Evolutionary conservation across 2,888 invertebrate species (phyloP).

Genomic region (Orchesellides sinensis): DNA sequence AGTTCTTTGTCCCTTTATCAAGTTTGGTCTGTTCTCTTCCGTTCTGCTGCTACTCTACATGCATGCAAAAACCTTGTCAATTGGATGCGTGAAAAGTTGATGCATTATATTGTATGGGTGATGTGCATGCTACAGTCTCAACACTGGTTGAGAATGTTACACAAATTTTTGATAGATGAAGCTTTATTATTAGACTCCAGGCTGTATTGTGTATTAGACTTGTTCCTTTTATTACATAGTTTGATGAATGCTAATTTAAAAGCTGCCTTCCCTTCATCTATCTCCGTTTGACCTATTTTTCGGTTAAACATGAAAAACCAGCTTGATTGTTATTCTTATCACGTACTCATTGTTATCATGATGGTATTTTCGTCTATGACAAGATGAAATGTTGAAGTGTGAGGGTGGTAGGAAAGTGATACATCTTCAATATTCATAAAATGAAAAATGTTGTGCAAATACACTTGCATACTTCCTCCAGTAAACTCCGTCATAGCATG

Average conservation of each 20-base stretch:
- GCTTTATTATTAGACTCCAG: not conserved
- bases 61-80: constrained; percentile 12
- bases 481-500: too few species aligned
- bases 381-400: constrained; percentile 23
- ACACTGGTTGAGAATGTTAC: too few species aligned
- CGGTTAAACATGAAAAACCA: constrained; percentile 20
- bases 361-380: constrained; percentile 26
- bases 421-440: too few species aligned
- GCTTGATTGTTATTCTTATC: constrained; percentile 5
- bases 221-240: not conserved
- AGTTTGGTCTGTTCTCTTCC: not conserved
- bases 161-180: too few species aligned
- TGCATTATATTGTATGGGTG: not conserved
- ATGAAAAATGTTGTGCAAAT: too few species aligned
- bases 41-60: not conserved
- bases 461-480: too few species aligned
- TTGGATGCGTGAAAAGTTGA: not conserved
- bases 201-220: not conserved
- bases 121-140: too few species aligned
- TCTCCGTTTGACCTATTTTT: constrained; percentile 41
- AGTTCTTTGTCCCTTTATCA: not conserved
- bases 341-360: constrained; percentile 37
- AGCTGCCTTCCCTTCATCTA: constrained; percentile 27
- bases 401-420: not conserved
- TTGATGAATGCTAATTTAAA: constrained; percentile 51